Evolutionary conservation across 2,888 invertebrate genomes (phyloP), one percentile per base, ranked within the genome.

Genomic region (Mythimna vitellina): DNA sequence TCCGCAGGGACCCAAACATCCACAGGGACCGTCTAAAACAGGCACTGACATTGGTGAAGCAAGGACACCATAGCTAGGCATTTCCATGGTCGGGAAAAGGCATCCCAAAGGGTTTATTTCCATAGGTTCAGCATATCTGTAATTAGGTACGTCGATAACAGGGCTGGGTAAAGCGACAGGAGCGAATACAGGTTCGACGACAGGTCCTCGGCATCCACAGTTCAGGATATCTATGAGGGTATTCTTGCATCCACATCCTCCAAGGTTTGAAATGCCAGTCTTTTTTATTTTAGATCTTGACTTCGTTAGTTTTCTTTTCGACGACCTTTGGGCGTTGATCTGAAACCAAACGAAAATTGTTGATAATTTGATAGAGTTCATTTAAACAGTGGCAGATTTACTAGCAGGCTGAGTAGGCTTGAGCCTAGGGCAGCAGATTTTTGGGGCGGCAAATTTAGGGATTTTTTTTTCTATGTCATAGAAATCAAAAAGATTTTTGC

Each of bases 61-160:
- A 1, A 76, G 17, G 4, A 73, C 12, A 0, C 81, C 76, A 10
- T 53, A 80, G 12, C 51, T 80, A 0, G 81, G 20, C 10, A 81
- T 60, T 7, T 86, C 85, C 3, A 78, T 14, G 20, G 78, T 51
- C 1, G 85, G 83, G 10, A 85, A 85, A 0, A 85, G 73, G 42
- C 78, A 78, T 22, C 67, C 73, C 29, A 86, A 29, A 12, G 86
- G 79, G 38, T 71, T 79, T 0, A 86, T 20, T 32, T 84, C 86
- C 1, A 70, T 9, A 4, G 81, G 54, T 0, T 84, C 84, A 1
- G 65, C 78, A 22, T 80, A 83, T 72, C 81, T 78, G 8, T 82
- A 84, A 35, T 84, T 81, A 2, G 86, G 84, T 5, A 84, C 65
- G 7, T 86, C 86, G 0, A 85, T 61, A 1, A 84, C 49, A 4